These are phyloP conservation scores for Mus spicilegus DNA, from an alignment of 2,113 vertebrate genomes.

Conservation along the genomic window DNA sequence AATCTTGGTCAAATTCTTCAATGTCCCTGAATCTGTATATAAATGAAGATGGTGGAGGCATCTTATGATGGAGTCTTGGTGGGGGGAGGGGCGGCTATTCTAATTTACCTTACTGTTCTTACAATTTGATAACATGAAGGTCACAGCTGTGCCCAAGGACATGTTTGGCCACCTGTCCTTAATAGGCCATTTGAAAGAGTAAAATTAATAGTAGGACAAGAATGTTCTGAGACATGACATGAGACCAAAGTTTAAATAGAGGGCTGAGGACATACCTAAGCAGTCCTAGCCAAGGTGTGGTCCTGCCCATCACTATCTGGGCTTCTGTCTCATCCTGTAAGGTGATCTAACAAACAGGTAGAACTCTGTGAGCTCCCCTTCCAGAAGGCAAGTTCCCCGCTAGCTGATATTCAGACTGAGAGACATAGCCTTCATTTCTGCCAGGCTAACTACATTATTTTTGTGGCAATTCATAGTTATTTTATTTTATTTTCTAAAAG, in stretches of 20 bases:
- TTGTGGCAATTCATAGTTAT: neutral
- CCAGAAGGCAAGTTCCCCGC: neutral
- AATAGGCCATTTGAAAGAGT: neutral
- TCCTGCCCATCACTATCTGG: neutral
- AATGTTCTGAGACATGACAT: neutral
- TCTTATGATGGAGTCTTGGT: neutral
- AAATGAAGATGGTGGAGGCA: neutral
- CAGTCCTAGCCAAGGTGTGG: neutral
- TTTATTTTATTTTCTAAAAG: neutral
- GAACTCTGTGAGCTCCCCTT: neutral
- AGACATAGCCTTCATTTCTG: neutral
- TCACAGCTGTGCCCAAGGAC: neutral
- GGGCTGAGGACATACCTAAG: neutral
- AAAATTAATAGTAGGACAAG: neutral
- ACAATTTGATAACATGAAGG: neutral
- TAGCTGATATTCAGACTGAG: neutral
- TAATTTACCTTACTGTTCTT: neutral
- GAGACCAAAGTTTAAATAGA: neutral
- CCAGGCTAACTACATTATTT: neutral
- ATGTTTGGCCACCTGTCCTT: neutral
- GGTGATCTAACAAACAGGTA: neutral
- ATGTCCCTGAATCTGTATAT: neutral
- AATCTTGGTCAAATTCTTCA: neutral
- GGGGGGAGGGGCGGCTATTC: neutral
- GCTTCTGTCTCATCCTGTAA: neutral